Evolutionary conservation across 2,113 vertebrate species (phyloP), one percentile per base, ranked within the genome.

Genomic region (Chamaetylas fuelleborni): DNA sequence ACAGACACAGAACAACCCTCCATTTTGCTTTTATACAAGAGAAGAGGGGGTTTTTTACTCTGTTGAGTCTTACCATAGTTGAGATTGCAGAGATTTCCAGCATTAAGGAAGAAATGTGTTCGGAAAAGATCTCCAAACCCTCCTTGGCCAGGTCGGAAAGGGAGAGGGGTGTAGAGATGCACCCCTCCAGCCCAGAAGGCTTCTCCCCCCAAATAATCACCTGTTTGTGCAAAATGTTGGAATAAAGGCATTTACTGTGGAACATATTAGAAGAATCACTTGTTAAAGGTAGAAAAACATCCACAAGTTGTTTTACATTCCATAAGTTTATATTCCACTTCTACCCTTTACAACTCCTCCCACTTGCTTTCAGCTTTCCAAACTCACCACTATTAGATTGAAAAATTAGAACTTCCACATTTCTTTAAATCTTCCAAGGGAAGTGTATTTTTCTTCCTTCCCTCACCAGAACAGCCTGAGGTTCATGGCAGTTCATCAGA

Each of bases 21-120:
- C 48, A 81, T 80, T 61, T 33, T 42, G 8, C 8, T 84, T 81
- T 57, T 25, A 14, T 8, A 48, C 4, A 4, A 66, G 2, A 28
- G 5, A 85, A 36, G 40, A 78, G 23, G 23, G 5, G 8, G 19
- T 45, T 69, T 67, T 69, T 65, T 20, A 12, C 47, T 77, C 26
- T 69, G 11, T 9, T 6, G 28, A 15, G 45, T 60, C 97, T 97
- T 87, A 99, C 99, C 99, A 2, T 99, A 99, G 97, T 99, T 98
- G 89, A 99, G 98, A 94, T 99, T 99, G 98, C 99, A 99, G 87
- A 99, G 98, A 94, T 99, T 99, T n/a, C 99, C 99, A 5, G 99
- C 99, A 20, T 99, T 99, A 77, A 99, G 98, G 86, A 99, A 99
- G 88, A 99, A 99, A 90, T 99, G 99, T 5, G 98, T 99, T 67